phyloP scores from a whole-genome alignment of 2,113 vertebrate species.

The Entelurus aequoreus region DNA sequence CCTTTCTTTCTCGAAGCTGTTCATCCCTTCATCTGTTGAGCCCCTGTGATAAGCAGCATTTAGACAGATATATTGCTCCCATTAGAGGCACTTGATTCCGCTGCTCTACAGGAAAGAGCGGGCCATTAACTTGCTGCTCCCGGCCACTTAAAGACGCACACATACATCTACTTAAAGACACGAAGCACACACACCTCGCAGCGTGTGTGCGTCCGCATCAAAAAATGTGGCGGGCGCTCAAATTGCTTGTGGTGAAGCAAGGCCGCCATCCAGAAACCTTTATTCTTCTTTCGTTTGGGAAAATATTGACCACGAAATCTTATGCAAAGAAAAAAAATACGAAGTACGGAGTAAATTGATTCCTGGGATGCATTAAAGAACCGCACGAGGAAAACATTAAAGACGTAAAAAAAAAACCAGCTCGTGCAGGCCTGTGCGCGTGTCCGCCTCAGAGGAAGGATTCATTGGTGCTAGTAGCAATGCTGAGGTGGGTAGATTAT shows the following conservation, averaged over 20 bases:
- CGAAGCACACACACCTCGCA: conserved; percentile 5
- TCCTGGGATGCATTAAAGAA: conserved; percentile 2
- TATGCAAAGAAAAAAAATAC: not conserved
- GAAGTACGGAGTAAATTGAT: not conserved
- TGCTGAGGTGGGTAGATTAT: conserved; percentile 41
- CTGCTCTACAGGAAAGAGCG: conserved; percentile 36
- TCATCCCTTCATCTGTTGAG: conserved; percentile 29
- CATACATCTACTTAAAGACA: conserved; percentile 36
- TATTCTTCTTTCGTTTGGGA: not conserved
- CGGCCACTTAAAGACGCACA: conserved; percentile 46
- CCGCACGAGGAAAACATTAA: not conserved
- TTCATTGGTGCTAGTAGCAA: conserved; percentile 1
- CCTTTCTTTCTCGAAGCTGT: conserved; percentile 5
- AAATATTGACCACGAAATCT: not conserved
- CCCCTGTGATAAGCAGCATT: conserved; percentile 35
- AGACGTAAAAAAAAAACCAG: not conserved
- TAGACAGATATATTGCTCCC: conserved; percentile 58
- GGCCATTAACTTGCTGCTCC: conserved; percentile 51
- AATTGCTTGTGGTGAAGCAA: not conserved
- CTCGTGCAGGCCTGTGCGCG: conserved; percentile 5
- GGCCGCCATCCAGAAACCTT: not conserved
- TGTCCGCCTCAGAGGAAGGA: conserved; percentile 32
- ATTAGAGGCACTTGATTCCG: conserved; percentile 59
- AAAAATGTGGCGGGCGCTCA: not conserved
- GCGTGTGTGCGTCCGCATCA: not conserved